Conservation (phyloP, 1,140 invertebrate genomes). For the Mamestra configurata region DNA sequence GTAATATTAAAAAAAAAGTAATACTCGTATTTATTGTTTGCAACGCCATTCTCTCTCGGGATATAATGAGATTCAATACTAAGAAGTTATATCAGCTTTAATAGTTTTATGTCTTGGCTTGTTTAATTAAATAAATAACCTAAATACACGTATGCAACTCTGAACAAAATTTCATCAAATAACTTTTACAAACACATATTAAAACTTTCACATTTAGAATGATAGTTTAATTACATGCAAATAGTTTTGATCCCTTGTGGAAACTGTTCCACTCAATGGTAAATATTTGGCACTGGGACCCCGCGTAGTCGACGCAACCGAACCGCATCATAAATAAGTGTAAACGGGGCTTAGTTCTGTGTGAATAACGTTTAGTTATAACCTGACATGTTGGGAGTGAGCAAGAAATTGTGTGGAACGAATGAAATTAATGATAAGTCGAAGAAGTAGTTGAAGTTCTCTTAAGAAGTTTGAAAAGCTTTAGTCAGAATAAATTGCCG, state of each 20-base stretch:
- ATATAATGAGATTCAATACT: no score
- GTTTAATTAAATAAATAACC: no score
- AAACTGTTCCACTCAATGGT: not conserved
- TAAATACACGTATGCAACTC: no score
- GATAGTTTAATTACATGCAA: not conserved
- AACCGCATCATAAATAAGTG: constrained; percentile 4
- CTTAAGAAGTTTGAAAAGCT: no score
- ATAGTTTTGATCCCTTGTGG: constrained; percentile 8
- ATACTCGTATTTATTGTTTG: no score
- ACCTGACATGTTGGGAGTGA: not conserved
- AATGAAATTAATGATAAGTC: not conserved
- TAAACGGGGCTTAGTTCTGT: not conserved
- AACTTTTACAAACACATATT: not conserved
- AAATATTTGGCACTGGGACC: constrained; percentile 15
- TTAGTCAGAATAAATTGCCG: no score
- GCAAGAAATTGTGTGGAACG: not conserved
- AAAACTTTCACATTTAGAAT: constrained; percentile 1
- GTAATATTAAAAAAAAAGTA: no score
- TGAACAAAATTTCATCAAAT: no score
- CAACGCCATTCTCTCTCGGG: no score
- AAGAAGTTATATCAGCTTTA: no score
- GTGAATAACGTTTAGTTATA: not conserved
- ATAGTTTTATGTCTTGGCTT: no score
- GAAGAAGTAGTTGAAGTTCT: no score
- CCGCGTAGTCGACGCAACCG: not conserved